Evolutionary conservation across 2,888 invertebrate species (phyloP).

Genomic region (Scaptomyza caliginosa): DNA sequence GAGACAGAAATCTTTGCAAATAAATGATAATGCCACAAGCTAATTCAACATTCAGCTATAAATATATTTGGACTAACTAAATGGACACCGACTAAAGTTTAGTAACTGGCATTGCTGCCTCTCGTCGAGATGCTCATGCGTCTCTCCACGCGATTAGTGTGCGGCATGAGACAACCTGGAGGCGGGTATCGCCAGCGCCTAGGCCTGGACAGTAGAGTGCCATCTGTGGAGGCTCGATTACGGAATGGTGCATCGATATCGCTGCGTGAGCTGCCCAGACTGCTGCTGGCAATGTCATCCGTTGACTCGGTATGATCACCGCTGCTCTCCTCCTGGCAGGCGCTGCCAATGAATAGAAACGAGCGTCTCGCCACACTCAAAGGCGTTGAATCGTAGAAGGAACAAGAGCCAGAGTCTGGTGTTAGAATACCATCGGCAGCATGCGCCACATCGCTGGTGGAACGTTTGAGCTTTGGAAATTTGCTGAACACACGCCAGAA

Average conservation of each 20-base stretch:
- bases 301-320: constrained; percentile 87
- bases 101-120: constrained; percentile 84
- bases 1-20: neutral
- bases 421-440: constrained; percentile 85
- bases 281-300: constrained; percentile 84
- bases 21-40: neutral
- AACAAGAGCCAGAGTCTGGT: constrained; percentile 84
- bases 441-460: constrained; percentile 86
- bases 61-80: constrained; percentile 71
- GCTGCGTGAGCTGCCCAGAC: constrained; percentile 84
- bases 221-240: constrained; percentile 90
- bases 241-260: constrained; percentile 86
- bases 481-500: constrained; percentile 90
- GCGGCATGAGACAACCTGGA: constrained; percentile 84
- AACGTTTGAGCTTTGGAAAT: constrained; percentile 87
- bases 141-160: constrained; percentile 86
- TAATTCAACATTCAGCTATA: constrained; percentile 60
- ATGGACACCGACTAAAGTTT: constrained; percentile 14
- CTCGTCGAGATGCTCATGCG: constrained; percentile 92
- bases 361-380: constrained; percentile 79
- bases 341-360: constrained; percentile 85
- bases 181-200: constrained; percentile 86
- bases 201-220: constrained; percentile 86
- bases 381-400: constrained; percentile 83
- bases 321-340: constrained; percentile 86